A percentile compares a stretch with the other conserved stretches of the same genome.
phyloP scores from a whole-genome alignment of 1,140 invertebrate genomes.

The Pararge aegeria region DNA sequence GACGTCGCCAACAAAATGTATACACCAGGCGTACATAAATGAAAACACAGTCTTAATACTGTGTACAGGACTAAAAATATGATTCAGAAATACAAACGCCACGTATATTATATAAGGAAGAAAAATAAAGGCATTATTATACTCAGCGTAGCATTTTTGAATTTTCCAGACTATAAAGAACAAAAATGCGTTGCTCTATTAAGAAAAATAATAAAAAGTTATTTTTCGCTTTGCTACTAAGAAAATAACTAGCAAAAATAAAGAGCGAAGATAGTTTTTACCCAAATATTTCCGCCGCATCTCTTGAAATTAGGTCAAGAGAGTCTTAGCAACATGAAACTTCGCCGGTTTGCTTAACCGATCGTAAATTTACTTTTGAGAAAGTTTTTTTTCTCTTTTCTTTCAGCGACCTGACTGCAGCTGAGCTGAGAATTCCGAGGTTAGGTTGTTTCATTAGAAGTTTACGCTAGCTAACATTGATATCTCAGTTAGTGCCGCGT shows the following conservation, averaged over 20 bases:
- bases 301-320: slow-evolving; percentile 12
- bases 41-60: not conserved
- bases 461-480: not conserved
- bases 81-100: not conserved
- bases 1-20: no score
- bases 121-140: not conserved
- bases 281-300: not conserved
- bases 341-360: slow-evolving; percentile 13
- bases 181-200: not conserved
- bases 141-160: not conserved
- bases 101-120: not conserved
- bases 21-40: no score
- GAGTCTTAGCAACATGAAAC: slow-evolving; percentile 11
- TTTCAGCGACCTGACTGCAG: slow-evolving; percentile 2
- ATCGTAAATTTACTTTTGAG: slow-evolving; percentile 13
- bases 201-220: slow-evolving; percentile 7
- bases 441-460: not conserved
- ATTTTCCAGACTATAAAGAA: slow-evolving; percentile 1
- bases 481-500: not conserved
- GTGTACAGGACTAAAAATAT: not conserved
- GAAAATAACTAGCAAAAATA: slow-evolving; percentile 8
- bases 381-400: slow-evolving; percentile 2
- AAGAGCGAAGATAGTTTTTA: slow-evolving; percentile 8
- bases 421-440: not conserved
- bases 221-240: not conserved